Percentiles rank a stretch among this genome's conserved stretches.
phyloP scores from a whole-genome alignment of 2,888 invertebrate genomes.

The Chydorus sphaericus region DNA sequence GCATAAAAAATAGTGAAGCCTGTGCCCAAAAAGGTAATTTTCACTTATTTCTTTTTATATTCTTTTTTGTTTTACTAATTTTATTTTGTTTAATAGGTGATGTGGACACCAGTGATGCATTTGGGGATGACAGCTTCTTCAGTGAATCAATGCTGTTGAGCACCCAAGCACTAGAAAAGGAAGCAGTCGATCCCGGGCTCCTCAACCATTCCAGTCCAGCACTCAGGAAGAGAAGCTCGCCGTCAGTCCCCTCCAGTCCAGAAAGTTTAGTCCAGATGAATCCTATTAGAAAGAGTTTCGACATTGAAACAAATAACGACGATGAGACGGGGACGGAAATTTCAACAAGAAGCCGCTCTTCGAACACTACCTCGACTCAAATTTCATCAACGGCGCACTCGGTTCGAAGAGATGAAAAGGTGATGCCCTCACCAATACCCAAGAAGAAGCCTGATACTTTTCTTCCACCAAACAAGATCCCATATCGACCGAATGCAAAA shows the following conservation, averaged over 20 bases:
- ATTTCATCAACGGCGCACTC: too few species aligned
- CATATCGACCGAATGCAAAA: neutral
- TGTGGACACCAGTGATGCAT: neutral
- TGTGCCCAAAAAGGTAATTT: too few species aligned
- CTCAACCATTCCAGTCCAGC: too few species aligned
- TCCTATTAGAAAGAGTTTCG: neutral
- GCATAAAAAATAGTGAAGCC: too few species aligned
- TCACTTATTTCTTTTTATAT: neutral
- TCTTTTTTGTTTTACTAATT: neutral
- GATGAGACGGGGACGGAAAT: too few species aligned
- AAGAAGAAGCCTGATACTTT: neutral
- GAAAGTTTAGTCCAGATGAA: too few species aligned
- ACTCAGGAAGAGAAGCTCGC: too few species aligned
- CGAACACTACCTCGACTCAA: too few species aligned
- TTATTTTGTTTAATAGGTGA: neutral
- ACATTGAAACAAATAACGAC: neutral
- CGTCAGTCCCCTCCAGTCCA: neutral
- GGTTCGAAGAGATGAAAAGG: neutral
- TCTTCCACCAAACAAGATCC: neutral
- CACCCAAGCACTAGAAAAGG: neutral
- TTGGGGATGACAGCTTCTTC: constrained; percentile 1
- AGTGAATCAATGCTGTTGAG: constrained; percentile 1
- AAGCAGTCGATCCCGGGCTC: neutral
- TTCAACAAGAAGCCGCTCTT: too few species aligned
- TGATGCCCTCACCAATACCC: neutral